These are phyloP conservation scores for Hololepta plana DNA, from an alignment of 2,888 invertebrate genomes.

Conservation along the genomic window DNA sequence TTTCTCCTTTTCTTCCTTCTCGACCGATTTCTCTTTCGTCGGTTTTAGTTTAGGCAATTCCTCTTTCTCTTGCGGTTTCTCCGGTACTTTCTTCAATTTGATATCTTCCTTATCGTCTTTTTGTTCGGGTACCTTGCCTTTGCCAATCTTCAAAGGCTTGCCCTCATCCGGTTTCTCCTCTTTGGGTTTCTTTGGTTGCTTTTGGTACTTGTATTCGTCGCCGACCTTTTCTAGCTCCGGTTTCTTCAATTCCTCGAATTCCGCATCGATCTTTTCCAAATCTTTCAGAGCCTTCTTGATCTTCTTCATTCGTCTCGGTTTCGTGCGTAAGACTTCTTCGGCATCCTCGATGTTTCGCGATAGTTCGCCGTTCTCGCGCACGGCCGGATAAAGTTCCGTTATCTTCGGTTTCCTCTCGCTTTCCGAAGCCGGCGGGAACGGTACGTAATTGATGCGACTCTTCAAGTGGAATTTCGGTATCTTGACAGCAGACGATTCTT, in stretches of 20 bases:
- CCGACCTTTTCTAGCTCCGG: constrained; percentile 23
- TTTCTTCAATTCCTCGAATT: constrained; percentile 27
- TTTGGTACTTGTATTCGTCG: constrained; percentile 19
- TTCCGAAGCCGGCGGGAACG: constrained; percentile 25
- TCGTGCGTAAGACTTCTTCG: constrained; percentile 20
- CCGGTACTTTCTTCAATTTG: constrained; percentile 25
- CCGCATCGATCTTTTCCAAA: constrained; percentile 28
- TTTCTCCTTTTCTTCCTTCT: constrained; percentile 13
- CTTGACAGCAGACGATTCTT: constrained; percentile 12
- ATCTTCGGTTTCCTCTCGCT: constrained; percentile 17
- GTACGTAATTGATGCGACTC: constrained; percentile 42
- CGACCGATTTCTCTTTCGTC: constrained; percentile 7
- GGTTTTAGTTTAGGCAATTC: constrained; percentile 10
- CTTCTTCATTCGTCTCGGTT: constrained; percentile 20
- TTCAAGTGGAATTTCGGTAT: constrained; percentile 51
- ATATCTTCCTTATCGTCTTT: constrained; percentile 19
- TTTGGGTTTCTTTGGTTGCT: constrained; percentile 12
- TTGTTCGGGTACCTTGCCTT: constrained; percentile 22
- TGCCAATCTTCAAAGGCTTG: constrained; percentile 20
- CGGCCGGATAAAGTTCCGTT: constrained; percentile 19
- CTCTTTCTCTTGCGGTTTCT: constrained; percentile 19
- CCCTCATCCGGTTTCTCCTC: constrained; percentile 14
- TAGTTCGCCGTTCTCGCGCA: constrained; percentile 25
- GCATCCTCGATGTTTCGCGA: constrained; percentile 33
- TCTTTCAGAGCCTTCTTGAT: constrained; percentile 21